Percentiles rank a stretch among this genome's conserved stretches.
Evolutionary conservation across 2,888 invertebrate genomes (phyloP).

Genomic region (Dolichopus griseipennis): DNA sequence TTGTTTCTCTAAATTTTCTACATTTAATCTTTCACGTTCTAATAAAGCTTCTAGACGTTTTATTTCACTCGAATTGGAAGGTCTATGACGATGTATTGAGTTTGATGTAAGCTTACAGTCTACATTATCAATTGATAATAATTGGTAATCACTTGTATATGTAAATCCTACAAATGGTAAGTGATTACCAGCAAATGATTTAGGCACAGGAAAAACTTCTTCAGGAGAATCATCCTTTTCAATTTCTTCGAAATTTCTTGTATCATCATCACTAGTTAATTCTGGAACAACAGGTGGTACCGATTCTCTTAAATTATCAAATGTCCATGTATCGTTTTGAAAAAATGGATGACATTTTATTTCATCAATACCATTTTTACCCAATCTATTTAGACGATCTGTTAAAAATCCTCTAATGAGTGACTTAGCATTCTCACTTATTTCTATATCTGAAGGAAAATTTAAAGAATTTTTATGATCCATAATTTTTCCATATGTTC

Average conservation of each 20-base stretch:
- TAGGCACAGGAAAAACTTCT: constrained; percentile 92
- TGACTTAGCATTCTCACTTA: constrained; percentile 77
- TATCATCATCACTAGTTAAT: constrained; percentile 91
- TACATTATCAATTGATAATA: constrained; percentile 57
- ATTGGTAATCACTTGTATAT: constrained; percentile 87
- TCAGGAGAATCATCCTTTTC: constrained; percentile 88
- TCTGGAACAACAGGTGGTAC: constrained; percentile 97
- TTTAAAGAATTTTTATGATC: constrained; percentile 92
- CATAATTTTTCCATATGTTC: constrained; percentile 99
- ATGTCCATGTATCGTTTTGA: constrained; percentile 94
- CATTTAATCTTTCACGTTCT: constrained; percentile 63
- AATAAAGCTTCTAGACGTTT: constrained; percentile 64
- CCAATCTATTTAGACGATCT: constrained; percentile 80
- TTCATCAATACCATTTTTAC: constrained; percentile 86
- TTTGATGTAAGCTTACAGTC: constrained; percentile 55
- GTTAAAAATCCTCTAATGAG: constrained; percentile 91
- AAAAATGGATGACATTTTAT: constrained; percentile 94
- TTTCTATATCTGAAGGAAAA: constrained; percentile 92
- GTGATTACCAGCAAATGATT: constrained; percentile 97
- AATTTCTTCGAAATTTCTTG: constrained; percentile 96
- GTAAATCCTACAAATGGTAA: constrained; percentile 98
- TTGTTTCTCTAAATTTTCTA: constrained; percentile 66
- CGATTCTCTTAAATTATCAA: constrained; percentile 87
- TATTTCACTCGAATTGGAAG: constrained; percentile 51
- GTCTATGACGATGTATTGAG: constrained; percentile 41